phyloP scores from a whole-genome alignment of 2,888 invertebrate genomes.

The Cheilosia grossa region DNA sequence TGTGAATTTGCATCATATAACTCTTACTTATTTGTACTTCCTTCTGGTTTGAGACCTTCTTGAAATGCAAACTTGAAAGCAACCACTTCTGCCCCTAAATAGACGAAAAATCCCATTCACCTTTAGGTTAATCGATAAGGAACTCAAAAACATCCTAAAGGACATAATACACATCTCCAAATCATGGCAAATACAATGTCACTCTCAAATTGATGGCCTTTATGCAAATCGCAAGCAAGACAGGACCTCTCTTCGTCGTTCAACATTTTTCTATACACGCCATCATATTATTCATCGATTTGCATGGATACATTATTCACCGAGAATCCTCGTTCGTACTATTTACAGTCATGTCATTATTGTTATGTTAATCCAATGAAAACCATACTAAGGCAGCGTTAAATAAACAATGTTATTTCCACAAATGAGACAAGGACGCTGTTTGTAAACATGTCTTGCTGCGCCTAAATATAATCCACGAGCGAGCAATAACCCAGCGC shows the following conservation, averaged over 20 bases:
- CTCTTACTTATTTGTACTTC: too few species aligned
- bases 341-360: not conserved
- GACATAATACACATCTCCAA: not conserved
- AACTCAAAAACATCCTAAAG: not conserved
- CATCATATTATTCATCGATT: conserved; percentile 15
- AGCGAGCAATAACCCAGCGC: conserved; percentile 8
- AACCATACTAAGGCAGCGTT: not conserved
- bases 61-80: too few species aligned
- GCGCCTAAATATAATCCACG: conserved; percentile 10
- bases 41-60: too few species aligned
- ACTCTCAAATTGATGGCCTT: not conserved
- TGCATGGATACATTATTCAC: conserved; percentile 9
- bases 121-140: not conserved
- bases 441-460: not conserved
- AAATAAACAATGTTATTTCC: not conserved
- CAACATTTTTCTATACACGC: not conserved
- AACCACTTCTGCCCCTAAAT: too few species aligned
- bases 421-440: conserved; percentile 18
- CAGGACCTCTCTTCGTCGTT: not conserved
- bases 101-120: too few species aligned
- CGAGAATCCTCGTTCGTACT: not conserved
- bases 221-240: not conserved
- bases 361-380: conserved; percentile 24
- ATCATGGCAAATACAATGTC: not conserved
- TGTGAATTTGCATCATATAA: too few species aligned